Evolutionary conservation across 2,797 vertebrate species (phyloP).

Genomic region (Tympanoctomys barrerae): DNA sequence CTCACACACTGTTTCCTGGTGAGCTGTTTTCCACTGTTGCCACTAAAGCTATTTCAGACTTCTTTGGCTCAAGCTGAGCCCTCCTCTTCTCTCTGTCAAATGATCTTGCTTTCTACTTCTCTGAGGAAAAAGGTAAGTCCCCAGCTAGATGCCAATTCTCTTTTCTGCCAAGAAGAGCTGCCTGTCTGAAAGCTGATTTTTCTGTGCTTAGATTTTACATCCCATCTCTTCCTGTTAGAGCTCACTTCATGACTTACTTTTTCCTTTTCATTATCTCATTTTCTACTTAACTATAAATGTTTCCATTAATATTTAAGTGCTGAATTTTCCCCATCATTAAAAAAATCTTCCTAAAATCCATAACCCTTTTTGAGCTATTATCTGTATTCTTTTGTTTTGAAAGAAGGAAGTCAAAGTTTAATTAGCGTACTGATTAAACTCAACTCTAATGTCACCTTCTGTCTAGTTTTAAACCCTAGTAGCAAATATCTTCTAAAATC

Average conservation of each 20-base stretch:
- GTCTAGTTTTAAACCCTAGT: neutral
- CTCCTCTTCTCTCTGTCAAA: neutral
- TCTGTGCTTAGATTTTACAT: neutral
- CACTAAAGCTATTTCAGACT: neutral
- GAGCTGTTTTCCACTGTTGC: neutral
- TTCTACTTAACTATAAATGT: conserved; percentile 2
- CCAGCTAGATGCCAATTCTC: neutral
- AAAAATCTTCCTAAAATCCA: neutral
- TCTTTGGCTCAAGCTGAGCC: neutral
- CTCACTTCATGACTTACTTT: conserved; percentile 18
- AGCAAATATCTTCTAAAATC: neutral
- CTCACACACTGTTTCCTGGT: neutral
- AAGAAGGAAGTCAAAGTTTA: conserved; percentile 4
- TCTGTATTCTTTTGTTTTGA: neutral
- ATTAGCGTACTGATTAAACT: neutral
- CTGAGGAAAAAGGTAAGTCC: neutral
- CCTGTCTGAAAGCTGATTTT: neutral
- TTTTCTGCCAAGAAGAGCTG: neutral
- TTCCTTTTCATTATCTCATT: neutral
- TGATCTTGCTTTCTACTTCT: conserved; percentile 25
- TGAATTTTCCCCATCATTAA: neutral
- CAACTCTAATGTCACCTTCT: neutral
- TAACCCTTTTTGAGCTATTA: neutral
- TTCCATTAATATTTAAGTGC: neutral
- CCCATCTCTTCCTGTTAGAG: conserved; percentile 17